Base-by-base conservation (phyloP, 2,797 vertebrate species). In the Hirundo rustica region DNA sequence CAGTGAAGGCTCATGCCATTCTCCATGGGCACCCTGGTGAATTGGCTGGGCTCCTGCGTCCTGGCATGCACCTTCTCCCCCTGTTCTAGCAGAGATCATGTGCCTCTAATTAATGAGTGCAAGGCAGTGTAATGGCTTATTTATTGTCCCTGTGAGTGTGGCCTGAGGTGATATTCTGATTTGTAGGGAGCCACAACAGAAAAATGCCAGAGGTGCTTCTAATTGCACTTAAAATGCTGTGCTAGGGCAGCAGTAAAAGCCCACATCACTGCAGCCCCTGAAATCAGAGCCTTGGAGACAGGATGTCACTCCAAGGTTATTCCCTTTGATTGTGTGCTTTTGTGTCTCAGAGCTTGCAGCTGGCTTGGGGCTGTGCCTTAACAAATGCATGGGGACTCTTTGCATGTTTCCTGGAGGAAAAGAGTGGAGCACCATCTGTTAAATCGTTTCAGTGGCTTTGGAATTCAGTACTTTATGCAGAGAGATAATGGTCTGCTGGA, bases 81-180 rank as follows among this genome's bases (percentile, higher is more conserved):
- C 34, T 60, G 1, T 83, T 76, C 74, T 66, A 71, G 73, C 38
- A 34, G 61, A 44, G 38, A 72, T 66, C 72, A 38, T 14, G 50
- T 79, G 75, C 81, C 65, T 88, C 88, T 95, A 91, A 82, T 95
- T 90, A 88, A 73, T 1, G 34, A 84, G 65, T 40, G 29, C 80
- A 79, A 17, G 14, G 54, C 72, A 87, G 67, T 11, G 4, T 40
- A 54, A 70, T 68, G 36, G 87, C 53, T 93, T 57, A 42, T 76
- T 91, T 89, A 64, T 85, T 87, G 87, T 89, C 61, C 61, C 53
- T 47, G 30, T 55, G 84, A 48, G 36, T 0, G 34, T 64, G 72
- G 62, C 76, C 70, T 47, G 38, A 51, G 81, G 73, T 21, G 34
- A 36, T 79, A 14, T 16, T 79, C 25, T 54, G 57, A 29, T 74